phyloP scores from a whole-genome alignment of 1,140 invertebrate genomes.

The Lamellibrachia luymesi region DNA sequence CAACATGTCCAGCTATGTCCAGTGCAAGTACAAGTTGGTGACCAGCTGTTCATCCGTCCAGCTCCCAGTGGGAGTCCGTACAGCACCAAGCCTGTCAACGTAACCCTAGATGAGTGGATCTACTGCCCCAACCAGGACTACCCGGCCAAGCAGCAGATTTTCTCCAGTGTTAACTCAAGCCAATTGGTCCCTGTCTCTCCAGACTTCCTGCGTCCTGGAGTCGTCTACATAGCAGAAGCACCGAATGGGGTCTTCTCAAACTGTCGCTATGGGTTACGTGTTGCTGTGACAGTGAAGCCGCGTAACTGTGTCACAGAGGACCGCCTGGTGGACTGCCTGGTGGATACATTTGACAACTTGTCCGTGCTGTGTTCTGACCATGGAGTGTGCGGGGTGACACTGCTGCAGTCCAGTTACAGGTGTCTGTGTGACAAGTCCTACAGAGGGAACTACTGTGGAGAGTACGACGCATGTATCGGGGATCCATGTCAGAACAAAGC shows the following conservation, averaged over 20 bases:
- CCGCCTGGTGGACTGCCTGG: not conserved
- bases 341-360: not conserved
- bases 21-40: slow-evolving; percentile 18
- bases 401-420: not conserved
- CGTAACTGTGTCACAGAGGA: not conserved
- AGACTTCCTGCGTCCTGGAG: not conserved
- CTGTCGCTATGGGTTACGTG: slow-evolving; percentile 9
- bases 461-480: slow-evolving; percentile 88
- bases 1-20: slow-evolving; percentile 24
- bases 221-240: not conserved
- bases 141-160: not conserved
- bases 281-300: not conserved
- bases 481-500: slow-evolving; percentile 88
- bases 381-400: not conserved
- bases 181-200: not conserved
- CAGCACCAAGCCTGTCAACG: not conserved
- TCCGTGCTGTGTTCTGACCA: slow-evolving; percentile 8
- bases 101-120: not conserved
- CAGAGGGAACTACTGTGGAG: slow-evolving; percentile 82
- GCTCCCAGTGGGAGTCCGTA: not conserved
- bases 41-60: slow-evolving; percentile 11
- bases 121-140: not conserved
- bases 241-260: not conserved
- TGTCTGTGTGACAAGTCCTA: slow-evolving; percentile 6
- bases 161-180: not conserved